phyloP scores from a whole-genome alignment of 2,888 invertebrate genomes.

The Helobdella robusta region DNA sequence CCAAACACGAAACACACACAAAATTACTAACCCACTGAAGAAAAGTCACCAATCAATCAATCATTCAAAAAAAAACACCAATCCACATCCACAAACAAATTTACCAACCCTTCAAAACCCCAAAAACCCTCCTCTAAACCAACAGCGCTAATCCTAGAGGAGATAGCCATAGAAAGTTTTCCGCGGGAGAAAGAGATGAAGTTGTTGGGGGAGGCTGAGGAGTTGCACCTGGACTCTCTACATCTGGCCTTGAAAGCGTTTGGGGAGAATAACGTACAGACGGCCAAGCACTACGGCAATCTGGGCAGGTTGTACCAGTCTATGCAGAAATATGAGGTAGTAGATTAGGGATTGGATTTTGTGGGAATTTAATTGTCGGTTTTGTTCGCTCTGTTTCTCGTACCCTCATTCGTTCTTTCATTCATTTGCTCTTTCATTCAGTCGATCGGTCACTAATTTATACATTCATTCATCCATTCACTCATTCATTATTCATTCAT shows the following conservation, averaged over 20 bases:
- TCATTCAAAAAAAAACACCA: neutral
- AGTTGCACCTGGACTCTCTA: constrained; percentile 72
- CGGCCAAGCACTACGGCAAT: constrained; percentile 90
- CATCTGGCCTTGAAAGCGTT: constrained; percentile 69
- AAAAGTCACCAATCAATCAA: neutral
- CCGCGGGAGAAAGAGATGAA: constrained; percentile 52
- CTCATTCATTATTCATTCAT: too few relatives aligned
- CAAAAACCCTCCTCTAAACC: constrained; percentile 5
- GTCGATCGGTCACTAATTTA: too few relatives aligned
- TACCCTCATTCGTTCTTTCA: too few relatives aligned
- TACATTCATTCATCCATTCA: too few relatives aligned
- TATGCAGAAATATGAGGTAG: constrained; percentile 75
- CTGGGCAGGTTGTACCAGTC: constrained; percentile 85
- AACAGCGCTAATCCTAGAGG: constrained; percentile 81
- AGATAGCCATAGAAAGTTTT: constrained; percentile 74
- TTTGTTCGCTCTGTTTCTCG: too few relatives aligned
- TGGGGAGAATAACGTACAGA: constrained; percentile 86
- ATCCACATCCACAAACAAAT: neutral
- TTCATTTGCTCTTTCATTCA: too few relatives aligned
- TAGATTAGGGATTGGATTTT: too few relatives aligned
- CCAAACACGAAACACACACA: too few relatives aligned
- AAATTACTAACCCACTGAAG: too few relatives aligned
- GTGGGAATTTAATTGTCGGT: too few relatives aligned
- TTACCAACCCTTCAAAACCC: neutral
- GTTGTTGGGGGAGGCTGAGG: constrained; percentile 68